Percentiles rank a stretch among this genome's conserved stretches.
phyloP scores from a whole-genome alignment of 2,797 vertebrate species.

The Syndactyla subalaris region DNA sequence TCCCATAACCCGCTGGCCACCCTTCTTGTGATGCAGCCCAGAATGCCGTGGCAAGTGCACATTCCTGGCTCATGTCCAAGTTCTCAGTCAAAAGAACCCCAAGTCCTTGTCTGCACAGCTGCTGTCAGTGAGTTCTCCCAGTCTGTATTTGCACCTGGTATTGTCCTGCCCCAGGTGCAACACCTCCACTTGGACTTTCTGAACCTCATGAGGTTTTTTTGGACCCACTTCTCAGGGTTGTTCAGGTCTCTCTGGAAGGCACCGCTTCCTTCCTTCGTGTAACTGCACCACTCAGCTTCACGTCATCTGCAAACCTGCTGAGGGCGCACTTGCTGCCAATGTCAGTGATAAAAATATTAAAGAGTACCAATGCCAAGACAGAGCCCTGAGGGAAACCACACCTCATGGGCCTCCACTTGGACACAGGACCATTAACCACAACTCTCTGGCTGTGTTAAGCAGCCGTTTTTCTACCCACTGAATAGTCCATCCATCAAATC shows the following conservation, averaged over 20 bases:
- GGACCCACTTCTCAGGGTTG: neutral
- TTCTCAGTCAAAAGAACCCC: neutral
- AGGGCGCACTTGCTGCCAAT: neutral
- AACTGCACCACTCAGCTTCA: neutral
- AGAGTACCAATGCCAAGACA: neutral
- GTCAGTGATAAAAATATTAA: neutral
- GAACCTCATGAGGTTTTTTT: neutral
- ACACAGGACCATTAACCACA: neutral
- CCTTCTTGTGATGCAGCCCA: rapidly evolving
- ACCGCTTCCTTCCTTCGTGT: neutral
- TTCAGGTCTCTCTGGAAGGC: neutral
- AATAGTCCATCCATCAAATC: neutral
- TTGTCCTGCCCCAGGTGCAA: neutral
- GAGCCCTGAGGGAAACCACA: neutral
- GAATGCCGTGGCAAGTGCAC: rapidly evolving
- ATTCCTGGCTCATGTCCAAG: neutral
- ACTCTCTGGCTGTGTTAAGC: neutral
- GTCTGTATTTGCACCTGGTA: neutral
- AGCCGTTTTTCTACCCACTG: neutral
- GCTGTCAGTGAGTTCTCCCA: neutral
- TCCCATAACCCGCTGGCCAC: neutral
- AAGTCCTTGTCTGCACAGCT: neutral
- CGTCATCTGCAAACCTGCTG: neutral
- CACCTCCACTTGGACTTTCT: neutral
- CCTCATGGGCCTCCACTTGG: neutral